phyloP scores from a whole-genome alignment of 2,113 vertebrate species.

The Osmerus eperlanus region DNA sequence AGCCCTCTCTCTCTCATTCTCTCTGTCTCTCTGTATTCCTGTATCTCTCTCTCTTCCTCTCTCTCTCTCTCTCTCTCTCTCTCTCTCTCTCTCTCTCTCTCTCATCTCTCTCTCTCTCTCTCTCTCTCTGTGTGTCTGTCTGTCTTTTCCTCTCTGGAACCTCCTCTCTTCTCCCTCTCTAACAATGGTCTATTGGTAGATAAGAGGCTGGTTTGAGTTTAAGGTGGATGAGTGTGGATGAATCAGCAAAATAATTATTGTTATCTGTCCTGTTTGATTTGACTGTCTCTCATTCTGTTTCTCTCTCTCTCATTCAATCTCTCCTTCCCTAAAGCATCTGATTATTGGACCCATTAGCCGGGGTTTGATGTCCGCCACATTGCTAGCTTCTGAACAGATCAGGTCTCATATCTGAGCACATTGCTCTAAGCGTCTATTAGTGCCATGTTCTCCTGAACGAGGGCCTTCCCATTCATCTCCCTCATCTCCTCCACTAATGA shows the following conservation, averaged over 20 bases:
- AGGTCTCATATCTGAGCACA: no score
- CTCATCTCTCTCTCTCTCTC: not conserved
- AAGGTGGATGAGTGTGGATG: no score
- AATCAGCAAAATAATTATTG: no score
- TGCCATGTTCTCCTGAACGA: no score
- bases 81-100: not conserved
- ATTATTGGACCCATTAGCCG: no score
- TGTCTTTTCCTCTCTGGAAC: not conserved
- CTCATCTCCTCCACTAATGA: no score
- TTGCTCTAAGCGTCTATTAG: no score
- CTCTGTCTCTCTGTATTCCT: constrained; percentile 3
- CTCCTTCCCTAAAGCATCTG: not conserved
- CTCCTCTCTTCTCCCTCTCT: not conserved
- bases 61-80: constrained; percentile 1
- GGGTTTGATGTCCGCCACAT: no score
- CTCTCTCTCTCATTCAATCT: not conserved
- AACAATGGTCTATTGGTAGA: not conserved
- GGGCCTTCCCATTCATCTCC: no score
- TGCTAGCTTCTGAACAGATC: no score
- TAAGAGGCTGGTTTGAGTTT: not conserved
- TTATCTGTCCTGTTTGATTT: no score
- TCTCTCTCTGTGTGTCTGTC: not conserved
- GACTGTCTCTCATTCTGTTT: not conserved
- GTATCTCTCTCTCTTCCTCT: not conserved
- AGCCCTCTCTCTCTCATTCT: not conserved